Evolutionary conservation across 2,888 invertebrate species (phyloP).

Genomic region (Drosophila rubida): DNA sequence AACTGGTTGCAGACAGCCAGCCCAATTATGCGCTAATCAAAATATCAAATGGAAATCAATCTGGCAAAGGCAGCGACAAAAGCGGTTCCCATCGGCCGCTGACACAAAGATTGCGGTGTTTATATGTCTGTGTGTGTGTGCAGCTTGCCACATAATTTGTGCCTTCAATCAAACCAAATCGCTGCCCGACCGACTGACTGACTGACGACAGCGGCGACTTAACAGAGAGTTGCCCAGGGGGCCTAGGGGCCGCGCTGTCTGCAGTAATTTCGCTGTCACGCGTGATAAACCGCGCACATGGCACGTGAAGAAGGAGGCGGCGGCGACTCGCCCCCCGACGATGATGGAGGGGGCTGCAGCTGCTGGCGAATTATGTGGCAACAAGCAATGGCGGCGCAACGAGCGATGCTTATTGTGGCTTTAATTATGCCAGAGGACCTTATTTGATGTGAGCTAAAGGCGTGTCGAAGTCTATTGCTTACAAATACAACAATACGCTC

Average conservation of each 20-base stretch:
- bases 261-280: slow-evolving; percentile 74
- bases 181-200: slow-evolving; percentile 45
- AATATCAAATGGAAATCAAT: slow-evolving; percentile 57
- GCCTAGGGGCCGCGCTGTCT: slow-evolving; percentile 43
- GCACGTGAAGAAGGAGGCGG: slow-evolving; percentile 55
- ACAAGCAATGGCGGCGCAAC: slow-evolving; percentile 36
- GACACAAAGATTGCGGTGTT: slow-evolving; percentile 47
- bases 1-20: slow-evolving; percentile 38
- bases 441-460: not conserved
- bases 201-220: slow-evolving; percentile 56
- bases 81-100: slow-evolving; percentile 24
- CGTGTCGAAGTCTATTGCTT: no score
- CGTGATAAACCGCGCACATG: slow-evolving; percentile 69
- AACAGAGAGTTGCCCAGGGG: slow-evolving; percentile 12
- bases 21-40: slow-evolving; percentile 64
- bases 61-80: slow-evolving; percentile 4
- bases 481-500: no score
- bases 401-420: slow-evolving; percentile 61
- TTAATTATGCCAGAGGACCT: slow-evolving; percentile 62
- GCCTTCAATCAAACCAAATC: slow-evolving; percentile 64
- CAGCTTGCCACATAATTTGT: slow-evolving; percentile 62
- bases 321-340: not conserved
- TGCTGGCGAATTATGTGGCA: slow-evolving; percentile 38
- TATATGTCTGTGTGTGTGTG: slow-evolving; percentile 11
- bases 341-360: not conserved